Evolutionary conservation across 2,113 vertebrate species (phyloP).

Genomic region (Hiodon tergisus): DNA sequence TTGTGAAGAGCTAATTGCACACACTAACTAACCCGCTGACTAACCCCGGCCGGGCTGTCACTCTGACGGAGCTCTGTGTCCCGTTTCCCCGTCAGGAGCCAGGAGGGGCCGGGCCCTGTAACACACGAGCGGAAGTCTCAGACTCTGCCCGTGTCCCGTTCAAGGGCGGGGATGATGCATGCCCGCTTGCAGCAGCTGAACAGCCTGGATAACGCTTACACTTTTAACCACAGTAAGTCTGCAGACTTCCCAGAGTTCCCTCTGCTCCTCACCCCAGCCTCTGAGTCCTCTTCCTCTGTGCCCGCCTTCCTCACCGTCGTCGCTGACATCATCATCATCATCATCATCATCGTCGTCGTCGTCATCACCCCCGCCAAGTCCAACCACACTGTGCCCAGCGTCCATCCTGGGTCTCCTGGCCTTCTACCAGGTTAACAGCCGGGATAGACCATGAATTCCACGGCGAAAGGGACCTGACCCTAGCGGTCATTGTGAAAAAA

Average conservation of each 20-base stretch:
- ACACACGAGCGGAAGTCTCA: slow-evolving; percentile 98
- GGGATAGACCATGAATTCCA: too few species aligned
- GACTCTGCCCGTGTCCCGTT: slow-evolving; percentile 99
- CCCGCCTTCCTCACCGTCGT: slow-evolving; percentile 34
- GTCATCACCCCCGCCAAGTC: slow-evolving; percentile 11
- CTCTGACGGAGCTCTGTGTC: slow-evolving; percentile 82
- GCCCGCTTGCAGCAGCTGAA: slow-evolving; percentile 98
- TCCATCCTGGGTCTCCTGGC: neutral
- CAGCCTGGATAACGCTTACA: slow-evolving; percentile 99
- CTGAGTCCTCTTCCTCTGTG: slow-evolving; percentile 53
- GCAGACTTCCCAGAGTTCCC: neutral
- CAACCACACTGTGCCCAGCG: neutral
- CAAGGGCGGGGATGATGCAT: slow-evolving; percentile 98
- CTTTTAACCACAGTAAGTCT: slow-evolving; percentile 99
- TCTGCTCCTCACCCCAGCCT: slow-evolving; percentile 41
- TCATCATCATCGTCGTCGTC: neutral
- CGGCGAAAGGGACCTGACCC: too few species aligned
- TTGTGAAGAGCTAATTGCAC: neutral
- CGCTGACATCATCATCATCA: slow-evolving; percentile 27
- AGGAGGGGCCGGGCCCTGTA: slow-evolving; percentile 94
- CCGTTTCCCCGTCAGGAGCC: slow-evolving; percentile 93
- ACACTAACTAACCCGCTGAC: slow-evolving; percentile 47
- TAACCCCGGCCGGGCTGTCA: slow-evolving; percentile 62
- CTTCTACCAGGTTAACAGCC: slow-evolving; percentile 56
- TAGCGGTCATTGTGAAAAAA: too few species aligned